Evolutionary conservation across 1,140 invertebrate genomes (phyloP).

Genomic region (Myzus persicae): DNA sequence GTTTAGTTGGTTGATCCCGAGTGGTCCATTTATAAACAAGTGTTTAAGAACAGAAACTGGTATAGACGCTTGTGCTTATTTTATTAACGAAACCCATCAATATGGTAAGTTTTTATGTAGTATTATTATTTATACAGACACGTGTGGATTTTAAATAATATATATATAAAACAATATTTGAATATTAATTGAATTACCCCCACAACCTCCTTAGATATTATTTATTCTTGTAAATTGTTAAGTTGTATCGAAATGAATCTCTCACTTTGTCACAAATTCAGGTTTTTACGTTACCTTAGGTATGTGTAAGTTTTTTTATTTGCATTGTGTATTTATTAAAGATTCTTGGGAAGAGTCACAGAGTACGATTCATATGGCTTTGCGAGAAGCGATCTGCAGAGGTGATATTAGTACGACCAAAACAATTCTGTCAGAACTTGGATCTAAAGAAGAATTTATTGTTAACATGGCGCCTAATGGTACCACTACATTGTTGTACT

Average conservation of each 20-base stretch:
- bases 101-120: conserved; percentile 47
- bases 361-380: conserved; percentile 73
- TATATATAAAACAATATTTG: not conserved
- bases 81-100: conserved; percentile 34
- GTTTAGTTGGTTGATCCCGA: conserved; percentile 51
- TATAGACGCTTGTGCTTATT: conserved; percentile 21
- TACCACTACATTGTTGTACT: conserved; percentile 84
- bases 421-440: conserved; percentile 73
- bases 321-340: conserved; percentile 61
- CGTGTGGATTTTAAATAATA: not conserved
- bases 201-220: not conserved
- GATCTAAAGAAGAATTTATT: conserved; percentile 73
- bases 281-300: not conserved
- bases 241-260: not conserved
- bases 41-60: conserved; percentile 48
- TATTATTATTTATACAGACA: not conserved
- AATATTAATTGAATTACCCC: not conserved
- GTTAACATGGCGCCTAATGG: conserved; percentile 87
- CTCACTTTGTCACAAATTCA: not conserved
- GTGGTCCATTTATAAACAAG: conserved; percentile 32
- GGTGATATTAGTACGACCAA: conserved; percentile 74
- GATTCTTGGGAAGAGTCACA: conserved; percentile 77
- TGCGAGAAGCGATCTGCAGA: conserved; percentile 76
- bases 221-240: not conserved
- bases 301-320: not conserved